Evolutionary conservation across 2,797 vertebrate genomes (phyloP), one percentile per base, ranked within the genome.

Genomic region (Acestrorhynchus altus): DNA sequence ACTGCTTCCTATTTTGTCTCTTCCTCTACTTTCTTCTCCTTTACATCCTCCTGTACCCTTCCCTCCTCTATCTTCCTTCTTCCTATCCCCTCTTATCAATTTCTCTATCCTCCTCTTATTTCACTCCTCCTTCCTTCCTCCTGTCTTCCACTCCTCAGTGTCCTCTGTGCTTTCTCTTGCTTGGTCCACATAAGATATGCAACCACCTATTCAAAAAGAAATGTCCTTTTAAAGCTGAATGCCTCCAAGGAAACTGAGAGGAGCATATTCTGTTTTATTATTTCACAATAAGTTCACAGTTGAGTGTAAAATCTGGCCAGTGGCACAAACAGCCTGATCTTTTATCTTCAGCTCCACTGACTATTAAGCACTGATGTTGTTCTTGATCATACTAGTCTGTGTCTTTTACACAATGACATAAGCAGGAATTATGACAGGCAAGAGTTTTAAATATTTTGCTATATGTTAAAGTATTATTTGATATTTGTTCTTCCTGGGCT

Each of bases 271-370:
- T 54, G 79, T 12, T 85, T 87, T 86, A 76, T 91, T 90, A 77
- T 91, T 91, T 88, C 90, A 81, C 35, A 85, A 82, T 85, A 89
- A 89, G 51, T 60, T 87, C 82, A 86, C 84, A 72, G 86, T 86
- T 90, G 87, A 82, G 74, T 83, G 85, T 83, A 86, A 35, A 84
- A 90, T 90, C 85, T 86, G 83, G 88, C 89, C 86, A 88, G 79
- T 86, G 88, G 91, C 91, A 13, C 59, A 46, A 71, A 77, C 46
- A 76, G 83, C 71, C 76, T 76, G 74, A 83, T 87, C 92, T 92
- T 93, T 92, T 84, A 93, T 93, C 86, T 90, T 89, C 85, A 87
- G 86, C 89, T 92, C 89, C 22, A 65, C 88, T 91, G 91, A 90
- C 83, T 86, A 20, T 76, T 51, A 67, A 49, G 54, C 49, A 15